Percentiles rank a stretch among this genome's conserved stretches.
phyloP scores from a whole-genome alignment of 2,113 vertebrate genomes.

The Sardina pilchardus region DNA sequence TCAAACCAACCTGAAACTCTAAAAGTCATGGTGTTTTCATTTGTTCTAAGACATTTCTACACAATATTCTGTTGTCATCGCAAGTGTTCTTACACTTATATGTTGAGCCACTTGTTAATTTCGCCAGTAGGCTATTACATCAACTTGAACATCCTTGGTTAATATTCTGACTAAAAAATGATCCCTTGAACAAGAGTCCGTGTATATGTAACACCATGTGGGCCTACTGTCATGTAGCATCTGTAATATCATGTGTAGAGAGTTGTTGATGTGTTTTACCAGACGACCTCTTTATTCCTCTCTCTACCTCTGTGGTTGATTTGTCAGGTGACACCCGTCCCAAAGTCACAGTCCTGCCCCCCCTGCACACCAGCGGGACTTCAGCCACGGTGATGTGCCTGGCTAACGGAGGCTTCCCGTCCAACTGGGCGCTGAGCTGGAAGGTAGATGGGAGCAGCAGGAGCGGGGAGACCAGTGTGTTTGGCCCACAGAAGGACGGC shows the following conservation, averaged over 20 bases:
- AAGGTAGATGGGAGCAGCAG: conserved; percentile 32
- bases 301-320: neutral
- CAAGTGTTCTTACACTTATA: too few species aligned
- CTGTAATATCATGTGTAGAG: too few species aligned
- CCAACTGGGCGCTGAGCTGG: conserved; percentile 50
- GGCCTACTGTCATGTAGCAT: too few species aligned
- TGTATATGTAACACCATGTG: too few species aligned
- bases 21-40: too few species aligned
- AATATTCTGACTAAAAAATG: too few species aligned
- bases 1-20: too few species aligned
- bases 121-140: too few species aligned
- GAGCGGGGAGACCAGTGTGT: neutral
- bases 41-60: too few species aligned
- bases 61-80: neutral
- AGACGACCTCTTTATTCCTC: neutral
- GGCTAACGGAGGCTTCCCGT: conserved; percentile 50
- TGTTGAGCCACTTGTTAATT: too few species aligned
- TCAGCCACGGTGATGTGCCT: conserved; percentile 39
- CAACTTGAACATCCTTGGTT: too few species aligned
- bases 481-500: neutral
- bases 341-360: conserved; percentile 40
- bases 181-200: too few species aligned
- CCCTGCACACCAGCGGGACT: conserved; percentile 40
- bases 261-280: neutral
- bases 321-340: conserved; percentile 31